These are phyloP conservation scores for Eumaeus atala DNA, from an alignment of 1,140 invertebrate species.

Conservation along the genomic window DNA sequence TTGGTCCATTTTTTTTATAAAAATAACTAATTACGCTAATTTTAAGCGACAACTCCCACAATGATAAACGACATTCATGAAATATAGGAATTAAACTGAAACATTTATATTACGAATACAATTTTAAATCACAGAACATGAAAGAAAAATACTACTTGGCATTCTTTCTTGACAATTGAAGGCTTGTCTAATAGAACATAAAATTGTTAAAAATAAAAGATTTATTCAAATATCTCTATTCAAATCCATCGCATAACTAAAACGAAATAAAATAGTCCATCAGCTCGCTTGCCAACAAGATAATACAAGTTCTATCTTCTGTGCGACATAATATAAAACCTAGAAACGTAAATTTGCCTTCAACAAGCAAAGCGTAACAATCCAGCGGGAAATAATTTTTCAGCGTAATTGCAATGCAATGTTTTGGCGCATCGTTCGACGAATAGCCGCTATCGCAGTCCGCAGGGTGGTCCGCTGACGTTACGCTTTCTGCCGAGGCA, in stretches of 20 bases:
- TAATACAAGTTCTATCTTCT: conserved; percentile 58
- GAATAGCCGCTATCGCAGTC: conserved; percentile 62
- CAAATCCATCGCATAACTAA: conserved; percentile 39
- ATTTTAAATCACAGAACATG: no score
- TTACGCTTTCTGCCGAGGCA: conserved; percentile 51
- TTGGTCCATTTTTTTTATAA: no score
- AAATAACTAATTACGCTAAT: no score
- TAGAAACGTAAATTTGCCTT: conserved; percentile 60
- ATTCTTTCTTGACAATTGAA: no score
- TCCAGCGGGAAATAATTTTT: conserved; percentile 64
- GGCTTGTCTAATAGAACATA: no score
- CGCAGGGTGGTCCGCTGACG: conserved; percentile 60
- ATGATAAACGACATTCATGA: no score
- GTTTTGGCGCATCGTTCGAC: conserved; percentile 70
- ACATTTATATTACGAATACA: no score
- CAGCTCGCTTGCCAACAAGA: conserved; percentile 59
- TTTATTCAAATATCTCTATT: conserved; percentile 21
- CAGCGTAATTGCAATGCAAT: conserved; percentile 65
- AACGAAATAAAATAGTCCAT: conserved; percentile 53
- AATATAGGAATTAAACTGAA: no score
- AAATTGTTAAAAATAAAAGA: no score
- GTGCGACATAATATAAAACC: conserved; percentile 58
- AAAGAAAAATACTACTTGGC: no score
- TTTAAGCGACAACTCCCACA: no score
- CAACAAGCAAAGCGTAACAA: conserved; percentile 60